Percentiles rank a stretch among this genome's conserved stretches.
phyloP scores from a whole-genome alignment of 2,797 vertebrate species.

The Spheniscus humboldti region DNA sequence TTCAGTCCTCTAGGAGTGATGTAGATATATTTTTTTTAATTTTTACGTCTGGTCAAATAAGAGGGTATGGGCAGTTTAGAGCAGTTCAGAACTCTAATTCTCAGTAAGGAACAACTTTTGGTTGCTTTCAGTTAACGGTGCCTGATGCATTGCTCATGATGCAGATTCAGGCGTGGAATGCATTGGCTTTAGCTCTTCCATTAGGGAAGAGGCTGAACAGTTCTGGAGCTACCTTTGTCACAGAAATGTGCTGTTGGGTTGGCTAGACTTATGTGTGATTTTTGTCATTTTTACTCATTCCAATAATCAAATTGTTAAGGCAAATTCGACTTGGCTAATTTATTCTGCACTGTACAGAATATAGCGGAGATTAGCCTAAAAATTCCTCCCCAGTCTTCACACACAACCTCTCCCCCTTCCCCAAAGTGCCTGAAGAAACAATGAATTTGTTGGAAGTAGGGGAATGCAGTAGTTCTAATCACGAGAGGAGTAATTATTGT shows the following conservation, averaged over 20 bases:
- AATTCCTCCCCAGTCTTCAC: neutral
- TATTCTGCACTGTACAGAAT: neutral
- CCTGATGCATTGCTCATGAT: neutral
- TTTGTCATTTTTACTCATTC: neutral
- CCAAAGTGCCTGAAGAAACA: neutral
- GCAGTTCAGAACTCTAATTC: neutral
- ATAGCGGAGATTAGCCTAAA: neutral
- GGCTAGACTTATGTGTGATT: neutral
- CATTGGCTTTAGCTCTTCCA: neutral
- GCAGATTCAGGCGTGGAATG: neutral
- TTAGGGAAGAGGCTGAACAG: neutral
- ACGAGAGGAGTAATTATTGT: neutral
- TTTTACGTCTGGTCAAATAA: neutral
- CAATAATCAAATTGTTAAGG: neutral
- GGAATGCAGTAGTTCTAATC: neutral
- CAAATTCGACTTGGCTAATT: neutral
- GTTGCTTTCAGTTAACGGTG: constrained; percentile 7
- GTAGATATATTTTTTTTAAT: neutral
- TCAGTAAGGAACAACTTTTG: neutral
- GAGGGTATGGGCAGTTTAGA: neutral
- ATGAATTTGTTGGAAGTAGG: neutral
- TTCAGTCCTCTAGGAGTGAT: neutral
- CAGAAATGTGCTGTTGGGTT: neutral
- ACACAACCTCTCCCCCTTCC: neutral
- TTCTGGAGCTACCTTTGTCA: neutral